A percentile compares a stretch with the other conserved stretches of the same genome.
Conservation (phyloP, 1,140 invertebrate species). For the Plectrocnemia conspersa region DNA sequence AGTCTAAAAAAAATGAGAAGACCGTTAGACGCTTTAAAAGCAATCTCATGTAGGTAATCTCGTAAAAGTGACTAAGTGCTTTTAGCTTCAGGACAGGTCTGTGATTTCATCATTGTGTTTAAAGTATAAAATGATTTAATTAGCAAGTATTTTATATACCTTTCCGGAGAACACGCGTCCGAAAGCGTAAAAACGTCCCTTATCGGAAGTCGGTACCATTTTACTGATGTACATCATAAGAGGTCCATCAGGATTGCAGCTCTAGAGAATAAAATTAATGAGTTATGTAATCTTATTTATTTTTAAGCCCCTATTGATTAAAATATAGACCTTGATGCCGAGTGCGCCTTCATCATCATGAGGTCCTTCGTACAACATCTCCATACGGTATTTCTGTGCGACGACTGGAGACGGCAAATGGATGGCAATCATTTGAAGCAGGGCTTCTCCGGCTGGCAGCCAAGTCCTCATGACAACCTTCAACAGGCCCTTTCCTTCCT, state of each 20-base stretch:
- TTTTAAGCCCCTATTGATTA: neutral
- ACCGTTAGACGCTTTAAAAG: conserved; percentile 25
- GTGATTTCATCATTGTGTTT: conserved; percentile 21
- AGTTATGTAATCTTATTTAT: too few relatives aligned
- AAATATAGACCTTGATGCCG: conserved; percentile 71
- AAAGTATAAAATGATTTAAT: neutral
- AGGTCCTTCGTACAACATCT: conserved; percentile 98
- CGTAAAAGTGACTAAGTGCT: conserved; percentile 18
- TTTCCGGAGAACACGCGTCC: conserved; percentile 99
- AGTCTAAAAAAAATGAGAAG: conserved; percentile 27
- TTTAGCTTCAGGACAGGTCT: conserved; percentile 24
- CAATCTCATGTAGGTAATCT: conserved; percentile 29
- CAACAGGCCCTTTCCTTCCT: conserved; percentile 86
- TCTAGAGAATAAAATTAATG: conserved; percentile 56
- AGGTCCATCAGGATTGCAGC: conserved; percentile 92
- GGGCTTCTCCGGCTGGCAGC: conserved; percentile 97
- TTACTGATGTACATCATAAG: conserved; percentile 99
- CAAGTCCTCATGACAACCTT: conserved; percentile 98
- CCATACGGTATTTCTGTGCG: conserved; percentile 98
- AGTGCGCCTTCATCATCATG: conserved; percentile 94
- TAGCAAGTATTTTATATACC: conserved; percentile 44
- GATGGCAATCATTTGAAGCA: conserved; percentile 99
- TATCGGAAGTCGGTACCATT: conserved; percentile 99
- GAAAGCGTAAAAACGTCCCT: conserved; percentile 99
- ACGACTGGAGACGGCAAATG: conserved; percentile 98